phyloP scores from a whole-genome alignment of 2,888 invertebrate species.

The Quadroppia sp. region DNA sequence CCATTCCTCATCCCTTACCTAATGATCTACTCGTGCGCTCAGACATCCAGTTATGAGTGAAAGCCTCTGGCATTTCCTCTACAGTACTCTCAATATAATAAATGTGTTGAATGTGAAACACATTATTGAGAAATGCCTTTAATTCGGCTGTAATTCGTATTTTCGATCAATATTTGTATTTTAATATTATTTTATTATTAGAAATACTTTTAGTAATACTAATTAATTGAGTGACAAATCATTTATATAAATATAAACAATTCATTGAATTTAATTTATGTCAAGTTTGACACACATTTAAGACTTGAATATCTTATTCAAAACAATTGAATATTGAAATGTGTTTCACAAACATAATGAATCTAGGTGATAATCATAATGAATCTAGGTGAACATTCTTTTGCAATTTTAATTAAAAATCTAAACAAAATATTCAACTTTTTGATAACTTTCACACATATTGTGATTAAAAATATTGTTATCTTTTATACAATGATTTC shows the following conservation, averaged over 20 bases:
- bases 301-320: not conserved
- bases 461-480: too few species aligned
- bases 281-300: not conserved
- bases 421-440: too few species aligned
- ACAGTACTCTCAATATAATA: not conserved
- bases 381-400: too few species aligned
- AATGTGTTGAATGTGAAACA: not conserved
- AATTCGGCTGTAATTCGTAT: not conserved
- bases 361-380: too few species aligned
- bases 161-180: not conserved
- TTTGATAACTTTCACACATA: too few species aligned
- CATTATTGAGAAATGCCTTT: not conserved
- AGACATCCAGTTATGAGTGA: not conserved
- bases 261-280: too few species aligned
- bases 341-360: too few species aligned
- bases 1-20: not conserved
- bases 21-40: not conserved
- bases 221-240: not conserved
- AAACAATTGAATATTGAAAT: too few species aligned
- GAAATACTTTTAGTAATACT: not conserved
- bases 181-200: not conserved
- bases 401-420: too few species aligned
- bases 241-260: not conserved
- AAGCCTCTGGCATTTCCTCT: slow-evolving; percentile 27
- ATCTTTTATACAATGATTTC: too few species aligned